Evolutionary conservation across 1,140 invertebrate genomes (phyloP).

Genomic region (Drusus annulatus): DNA sequence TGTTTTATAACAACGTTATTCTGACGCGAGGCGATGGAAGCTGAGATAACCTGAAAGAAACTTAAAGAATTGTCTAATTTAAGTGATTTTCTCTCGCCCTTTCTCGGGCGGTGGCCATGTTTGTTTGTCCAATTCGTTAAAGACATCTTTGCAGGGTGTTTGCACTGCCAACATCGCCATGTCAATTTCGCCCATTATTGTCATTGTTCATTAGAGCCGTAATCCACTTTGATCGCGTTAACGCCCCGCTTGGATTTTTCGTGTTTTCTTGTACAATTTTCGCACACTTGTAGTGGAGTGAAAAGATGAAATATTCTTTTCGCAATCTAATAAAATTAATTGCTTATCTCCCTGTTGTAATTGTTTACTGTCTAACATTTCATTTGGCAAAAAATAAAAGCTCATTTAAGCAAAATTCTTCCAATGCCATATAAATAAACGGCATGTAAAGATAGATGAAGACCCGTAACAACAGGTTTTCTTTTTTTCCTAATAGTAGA

Average conservation of each 20-base stretch:
- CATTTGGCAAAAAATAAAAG: too few relatives aligned
- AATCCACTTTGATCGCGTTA: slow-evolving; percentile 48
- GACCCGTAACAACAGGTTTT: too few relatives aligned
- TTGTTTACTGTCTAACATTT: too few relatives aligned
- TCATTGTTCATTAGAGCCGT: slow-evolving; percentile 47
- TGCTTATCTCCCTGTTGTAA: too few relatives aligned
- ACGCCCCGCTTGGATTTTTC: slow-evolving; percentile 16
- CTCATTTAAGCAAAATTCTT: too few relatives aligned
- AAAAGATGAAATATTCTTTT: too few relatives aligned
- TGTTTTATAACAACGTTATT: slow-evolving; percentile 56
- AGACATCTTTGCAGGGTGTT: slow-evolving; percentile 38
- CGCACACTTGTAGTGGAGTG: too few relatives aligned
- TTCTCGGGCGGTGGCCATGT: slow-evolving; percentile 7
- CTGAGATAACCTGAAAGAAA: slow-evolving; percentile 22
- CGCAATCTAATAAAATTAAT: too few relatives aligned
- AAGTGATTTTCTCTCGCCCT: slow-evolving; percentile 45
- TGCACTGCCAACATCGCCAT: slow-evolving; percentile 40
- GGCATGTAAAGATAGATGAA: too few relatives aligned
- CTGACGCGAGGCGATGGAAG: slow-evolving; percentile 36
- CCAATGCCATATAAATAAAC: too few relatives aligned
- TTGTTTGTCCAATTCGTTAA: slow-evolving; percentile 36
- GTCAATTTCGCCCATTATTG: slow-evolving; percentile 54
- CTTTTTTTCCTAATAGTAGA: too few relatives aligned
- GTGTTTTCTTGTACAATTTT: neutral
- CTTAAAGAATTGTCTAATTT: slow-evolving; percentile 50